These are phyloP conservation scores for Cyprinella venusta DNA, from an alignment of 2,797 vertebrate species.

Conservation along the genomic window DNA sequence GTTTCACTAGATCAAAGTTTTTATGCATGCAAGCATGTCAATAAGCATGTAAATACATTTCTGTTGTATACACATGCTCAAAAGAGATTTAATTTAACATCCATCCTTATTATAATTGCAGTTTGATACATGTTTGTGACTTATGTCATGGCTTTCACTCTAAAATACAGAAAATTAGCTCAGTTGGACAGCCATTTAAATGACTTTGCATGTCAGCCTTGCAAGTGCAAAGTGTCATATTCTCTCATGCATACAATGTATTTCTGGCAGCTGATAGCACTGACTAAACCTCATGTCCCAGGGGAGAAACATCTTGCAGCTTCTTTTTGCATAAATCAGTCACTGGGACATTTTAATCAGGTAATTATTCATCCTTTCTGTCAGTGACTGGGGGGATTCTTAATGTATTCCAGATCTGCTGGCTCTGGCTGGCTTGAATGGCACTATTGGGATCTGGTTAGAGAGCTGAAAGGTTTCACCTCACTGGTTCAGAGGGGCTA, in stretches of 20 bases:
- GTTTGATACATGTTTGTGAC: conserved; percentile 11
- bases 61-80: background rate
- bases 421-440: conserved; percentile 41
- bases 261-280: conserved; percentile 13
- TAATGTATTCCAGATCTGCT: conserved; percentile 40
- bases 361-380: conserved; percentile 38
- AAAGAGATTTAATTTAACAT: conserved; percentile 11
- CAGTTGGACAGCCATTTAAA: conserved; percentile 14
- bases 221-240: conserved; percentile 19
- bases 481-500: conserved; percentile 13
- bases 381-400: conserved; percentile 33
- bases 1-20: too few relatives aligned
- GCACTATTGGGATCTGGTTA: conserved; percentile 38
- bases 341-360: conserved; percentile 47
- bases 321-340: conserved; percentile 41
- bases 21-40: too few relatives aligned
- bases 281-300: conserved; percentile 21
- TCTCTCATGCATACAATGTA: conserved; percentile 15
- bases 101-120: background rate
- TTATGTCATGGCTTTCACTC: background rate
- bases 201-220: background rate
- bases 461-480: conserved; percentile 33
- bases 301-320: conserved; percentile 31
- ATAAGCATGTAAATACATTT: conserved; percentile 21
- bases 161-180: conserved; percentile 3